Evolutionary conservation across 2,888 invertebrate genomes (phyloP), one percentile per base, ranked within the genome.

Genomic region (Cosmia pyralina): DNA sequence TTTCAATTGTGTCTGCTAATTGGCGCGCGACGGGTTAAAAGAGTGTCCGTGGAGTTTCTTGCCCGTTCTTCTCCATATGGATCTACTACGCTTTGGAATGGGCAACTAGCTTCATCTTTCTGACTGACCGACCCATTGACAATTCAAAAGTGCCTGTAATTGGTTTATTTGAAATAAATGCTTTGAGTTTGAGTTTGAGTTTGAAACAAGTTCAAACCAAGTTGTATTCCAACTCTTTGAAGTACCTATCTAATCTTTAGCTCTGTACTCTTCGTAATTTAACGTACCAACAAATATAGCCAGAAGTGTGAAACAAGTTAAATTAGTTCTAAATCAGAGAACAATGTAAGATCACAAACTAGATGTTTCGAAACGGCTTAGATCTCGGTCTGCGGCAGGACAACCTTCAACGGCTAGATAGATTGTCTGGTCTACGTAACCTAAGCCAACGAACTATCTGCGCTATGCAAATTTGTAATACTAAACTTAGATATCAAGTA

Each of bases 361-460:
- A 78, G 75, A 72, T 70, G 69, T 84, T 83, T 77, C 81, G 81
- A 79, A 88, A 86, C 77, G 72, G 79, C 83, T 85, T 87, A 88
- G 86, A 90, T 90, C 84, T 86, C 82, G 87, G 85, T 88, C 87
- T 88, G 88, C 83, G 85, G 85, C 76, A 72, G 77, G 75, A 79
- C 88, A 92, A 90, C 94, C 94, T 94, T 94, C 92, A 80, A 75
- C 78, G 59, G 50, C 63, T 74, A 86, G 89, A 90, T 93, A 93
- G 93, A 94, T 94, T 93, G 93, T 93, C 88, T 89, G 91, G 90
- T 91, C 90, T 91, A 91, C 88, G 90, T 89, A 92, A 90, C 88
- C 74, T 87, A 88, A 92, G 63, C 75, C 75, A 66, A 77, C 79
- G 81, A 82, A 84, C 86, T 82, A 87, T 92, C 93, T 89, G 92